Evolutionary conservation across 2,888 invertebrate genomes (phyloP).

Genomic region (Folsomia candida): DNA sequence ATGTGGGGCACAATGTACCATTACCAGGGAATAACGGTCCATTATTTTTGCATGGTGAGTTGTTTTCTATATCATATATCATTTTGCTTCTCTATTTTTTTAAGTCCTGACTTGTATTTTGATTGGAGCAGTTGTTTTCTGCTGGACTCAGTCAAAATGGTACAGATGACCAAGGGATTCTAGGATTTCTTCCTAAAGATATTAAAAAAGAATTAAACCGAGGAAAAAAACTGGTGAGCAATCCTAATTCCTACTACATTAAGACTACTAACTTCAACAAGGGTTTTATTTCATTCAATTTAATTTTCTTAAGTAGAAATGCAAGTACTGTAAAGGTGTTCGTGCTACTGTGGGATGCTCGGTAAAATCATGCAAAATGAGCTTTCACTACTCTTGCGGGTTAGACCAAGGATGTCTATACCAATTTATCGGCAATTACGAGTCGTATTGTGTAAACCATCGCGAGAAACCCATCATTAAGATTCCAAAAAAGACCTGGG

Average conservation of each 20-base stretch:
- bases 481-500: constrained; percentile 51
- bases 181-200: constrained; percentile 70
- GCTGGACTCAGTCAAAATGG: constrained; percentile 69
- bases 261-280: not conserved
- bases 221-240: constrained; percentile 64
- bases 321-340: constrained; percentile 64
- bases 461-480: constrained; percentile 60
- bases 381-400: constrained; percentile 77
- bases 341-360: constrained; percentile 75
- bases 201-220: constrained; percentile 66
- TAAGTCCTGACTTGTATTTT: constrained; percentile 10
- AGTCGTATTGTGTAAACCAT: constrained; percentile 65
- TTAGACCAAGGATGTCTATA: constrained; percentile 63
- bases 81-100: constrained; percentile 2
- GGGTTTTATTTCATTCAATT: no score
- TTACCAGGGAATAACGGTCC: constrained; percentile 61
- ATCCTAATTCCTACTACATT: not conserved
- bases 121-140: constrained; percentile 65
- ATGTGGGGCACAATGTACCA: constrained; percentile 46
- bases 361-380: constrained; percentile 62
- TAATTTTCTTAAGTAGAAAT: constrained; percentile 59
- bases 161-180: constrained; percentile 66
- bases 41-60: constrained; percentile 74
- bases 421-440: constrained; percentile 64
- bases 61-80: not conserved